Conservation (phyloP, 2,113 vertebrate genomes). For the Xenopus tropicalis region UCB_Xtro_10.0 CM004446.2:44291001-44291500, state of each 20-base stretch:
- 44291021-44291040: constrained; percentile 19
- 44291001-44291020: constrained; percentile 40
- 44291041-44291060: not conserved
- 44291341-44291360: not conserved
- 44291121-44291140: no score
- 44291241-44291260: not conserved
- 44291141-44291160: no score
- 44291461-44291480: no score
- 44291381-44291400: no score
- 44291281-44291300: no score
- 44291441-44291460: no score
- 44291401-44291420: no score
- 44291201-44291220: not conserved
- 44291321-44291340: not conserved
- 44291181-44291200: not conserved
- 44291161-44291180: no score
- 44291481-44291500: no score
- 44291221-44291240: not conserved
- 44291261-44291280: not conserved
- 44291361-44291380: no score
- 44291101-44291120: no score
- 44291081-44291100: constrained; percentile 10
- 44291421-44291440: no score
- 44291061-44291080: constrained; percentile 8
- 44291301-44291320: not conserved